These are phyloP conservation scores for Probaryconus sp. DNA, from an alignment of 1,140 invertebrate genomes.

Conservation along the genomic window DNA sequence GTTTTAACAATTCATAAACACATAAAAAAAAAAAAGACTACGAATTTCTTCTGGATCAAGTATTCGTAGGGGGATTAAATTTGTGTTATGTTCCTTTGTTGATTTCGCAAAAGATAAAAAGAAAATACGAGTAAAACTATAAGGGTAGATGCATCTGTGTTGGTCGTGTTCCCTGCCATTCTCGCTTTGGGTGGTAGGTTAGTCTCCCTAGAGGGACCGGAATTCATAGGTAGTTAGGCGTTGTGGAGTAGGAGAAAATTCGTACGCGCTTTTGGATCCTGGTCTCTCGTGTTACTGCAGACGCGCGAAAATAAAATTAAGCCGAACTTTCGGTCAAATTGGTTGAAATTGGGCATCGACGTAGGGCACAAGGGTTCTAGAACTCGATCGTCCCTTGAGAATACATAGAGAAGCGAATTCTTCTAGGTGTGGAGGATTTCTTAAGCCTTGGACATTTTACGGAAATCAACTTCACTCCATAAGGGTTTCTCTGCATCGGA, in stretches of 20 bases:
- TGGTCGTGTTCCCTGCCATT: slow-evolving; percentile 44
- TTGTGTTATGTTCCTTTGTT: slow-evolving; percentile 64
- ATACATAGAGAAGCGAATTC: slow-evolving; percentile 44
- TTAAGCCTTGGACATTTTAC: slow-evolving; percentile 47
- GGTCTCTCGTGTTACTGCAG: slow-evolving; percentile 64
- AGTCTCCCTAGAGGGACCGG: slow-evolving; percentile 59
- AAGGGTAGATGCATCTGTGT: slow-evolving; percentile 46
- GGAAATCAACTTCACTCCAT: slow-evolving; percentile 25
- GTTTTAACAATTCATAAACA: too few relatives aligned
- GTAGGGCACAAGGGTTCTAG: slow-evolving; percentile 68
- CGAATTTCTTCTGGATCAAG: slow-evolving; percentile 51
- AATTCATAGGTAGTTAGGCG: slow-evolving; percentile 56
- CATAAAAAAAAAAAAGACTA: slow-evolving; percentile 46
- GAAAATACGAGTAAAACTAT: slow-evolving; percentile 48
- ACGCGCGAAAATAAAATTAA: slow-evolving; percentile 81
- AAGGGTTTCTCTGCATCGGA: slow-evolving; percentile 49
- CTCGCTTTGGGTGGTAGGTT: slow-evolving; percentile 2
- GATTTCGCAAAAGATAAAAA: slow-evolving; percentile 73
- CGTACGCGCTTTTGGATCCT: slow-evolving; percentile 37
- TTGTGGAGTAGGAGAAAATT: slow-evolving; percentile 25
- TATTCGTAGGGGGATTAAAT: slow-evolving; percentile 57
- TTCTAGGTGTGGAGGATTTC: slow-evolving; percentile 30
- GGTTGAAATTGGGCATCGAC: slow-evolving; percentile 80
- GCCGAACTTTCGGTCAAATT: slow-evolving; percentile 81
- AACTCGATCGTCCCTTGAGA: slow-evolving; percentile 64